A percentile compares a stretch with the other conserved stretches of the same genome.
Conservation (phyloP, 2,888 invertebrate genomes). For the Drosophila mimetica region DNA sequence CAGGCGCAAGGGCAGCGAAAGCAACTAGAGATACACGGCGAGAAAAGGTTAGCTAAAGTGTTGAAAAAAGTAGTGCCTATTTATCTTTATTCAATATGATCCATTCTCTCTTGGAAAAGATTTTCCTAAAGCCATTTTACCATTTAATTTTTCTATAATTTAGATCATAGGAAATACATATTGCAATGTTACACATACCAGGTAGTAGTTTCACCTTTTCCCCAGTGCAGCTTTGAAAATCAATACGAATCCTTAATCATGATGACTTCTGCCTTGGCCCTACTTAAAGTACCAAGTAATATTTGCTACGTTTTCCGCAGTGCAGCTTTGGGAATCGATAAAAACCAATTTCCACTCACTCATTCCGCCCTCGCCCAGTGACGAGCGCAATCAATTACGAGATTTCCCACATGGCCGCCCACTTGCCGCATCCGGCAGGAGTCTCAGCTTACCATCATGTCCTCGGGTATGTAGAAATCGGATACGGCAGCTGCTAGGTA, state of each 20-base stretch:
- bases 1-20: conserved; percentile 27
- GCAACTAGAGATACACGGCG: conserved; percentile 36
- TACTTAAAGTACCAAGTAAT: neutral
- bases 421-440: conserved; percentile 7
- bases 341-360: conserved; percentile 71
- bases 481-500: conserved; percentile 99
- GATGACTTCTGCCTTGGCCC: neutral
- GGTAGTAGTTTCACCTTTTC: neutral
- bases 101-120: neutral
- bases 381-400: conserved; percentile 76
- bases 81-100: too few species aligned
- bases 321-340: conserved; percentile 70
- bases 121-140: too few species aligned
- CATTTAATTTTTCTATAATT: too few species aligned
- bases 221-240: neutral
- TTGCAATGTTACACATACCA: too few species aligned
- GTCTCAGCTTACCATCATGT: conserved; percentile 90
- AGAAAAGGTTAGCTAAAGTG: neutral
- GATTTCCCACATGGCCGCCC: conserved; percentile 70
- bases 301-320: neutral
- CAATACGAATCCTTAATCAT: neutral
- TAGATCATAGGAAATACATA: too few species aligned
- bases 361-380: conserved; percentile 52
- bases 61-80: too few species aligned
- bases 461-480: conserved; percentile 98